phyloP scores from a whole-genome alignment of 2,797 vertebrate species.

The Zalophus californianus region DNA sequence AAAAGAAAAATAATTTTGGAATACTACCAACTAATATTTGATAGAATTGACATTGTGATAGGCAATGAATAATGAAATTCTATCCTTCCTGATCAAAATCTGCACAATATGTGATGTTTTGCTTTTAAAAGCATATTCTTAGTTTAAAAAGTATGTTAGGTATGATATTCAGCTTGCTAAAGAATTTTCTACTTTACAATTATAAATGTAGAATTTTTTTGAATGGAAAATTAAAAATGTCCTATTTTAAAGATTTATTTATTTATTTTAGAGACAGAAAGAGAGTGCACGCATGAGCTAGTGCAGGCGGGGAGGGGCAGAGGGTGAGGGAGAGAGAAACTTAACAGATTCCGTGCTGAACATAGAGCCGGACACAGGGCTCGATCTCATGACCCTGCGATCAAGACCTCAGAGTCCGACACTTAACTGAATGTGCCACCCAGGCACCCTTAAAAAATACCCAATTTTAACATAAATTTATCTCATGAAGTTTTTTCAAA shows the following conservation, averaged over 20 bases:
- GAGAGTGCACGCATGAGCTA: not conserved
- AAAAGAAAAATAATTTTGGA: slow-evolving; percentile 48
- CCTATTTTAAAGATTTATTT: not conserved
- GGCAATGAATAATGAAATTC: slow-evolving; percentile 41
- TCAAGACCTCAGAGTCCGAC: not conserved
- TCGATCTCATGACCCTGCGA: not conserved
- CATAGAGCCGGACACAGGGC: not conserved
- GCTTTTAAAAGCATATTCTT: slow-evolving; percentile 54
- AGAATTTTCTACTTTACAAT: slow-evolving; percentile 40
- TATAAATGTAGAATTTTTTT: slow-evolving; percentile 31
- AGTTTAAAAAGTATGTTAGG: slow-evolving; percentile 31
- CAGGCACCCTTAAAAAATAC: slow-evolving; percentile 1
- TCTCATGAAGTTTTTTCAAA: not conserved
- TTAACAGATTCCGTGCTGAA: not conserved
- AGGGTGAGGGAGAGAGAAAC: not conserved
- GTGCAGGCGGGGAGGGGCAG: not conserved
- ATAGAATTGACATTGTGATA: slow-evolving; percentile 28
- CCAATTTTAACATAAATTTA: slow-evolving; percentile 15
- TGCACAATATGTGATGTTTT: not conserved
- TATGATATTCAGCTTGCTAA: not conserved
- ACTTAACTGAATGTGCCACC: not conserved
- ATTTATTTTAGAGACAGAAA: not conserved
- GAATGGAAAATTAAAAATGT: slow-evolving; percentile 54
- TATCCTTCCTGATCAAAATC: slow-evolving; percentile 35
- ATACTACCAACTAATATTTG: slow-evolving; percentile 31